Evolutionary conservation across 2,797 vertebrate genomes (phyloP), one percentile per base, ranked within the genome.

Genomic region (Argyrosomus regius): DNA sequence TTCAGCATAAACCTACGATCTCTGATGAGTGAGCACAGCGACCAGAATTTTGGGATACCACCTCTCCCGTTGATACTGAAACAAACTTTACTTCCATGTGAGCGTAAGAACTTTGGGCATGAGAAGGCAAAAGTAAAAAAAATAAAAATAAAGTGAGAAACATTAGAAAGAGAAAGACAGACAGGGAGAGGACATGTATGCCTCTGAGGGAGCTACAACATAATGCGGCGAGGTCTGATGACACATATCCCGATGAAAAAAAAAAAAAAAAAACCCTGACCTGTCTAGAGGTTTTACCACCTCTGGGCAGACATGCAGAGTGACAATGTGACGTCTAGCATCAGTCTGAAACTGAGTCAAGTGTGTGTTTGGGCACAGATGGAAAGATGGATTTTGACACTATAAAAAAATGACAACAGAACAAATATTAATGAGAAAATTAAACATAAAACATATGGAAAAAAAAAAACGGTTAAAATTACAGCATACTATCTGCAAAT

Each of bases 141-240:
- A 66, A 52, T 39, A 39, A 45, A 54, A 10, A 53, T 1, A 20
- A 70, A 3, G 66, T 69, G 71, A 77, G 48, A 77, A 65, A 86
- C 20, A 67, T 59, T 60, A 57, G 52, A 74, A 58, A 78, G 63
- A 71, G 57, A 56, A 39, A 72, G 41, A 49, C 11, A 56, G 68
- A 82, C 46, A 77, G 41, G 80, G 50, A 78, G 64, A 83, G 86
- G 78, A 89, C 81, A 71, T 41, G 54, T 57, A 72, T 83, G 85
- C 75, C 88, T 89, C 53, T 61, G 63, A 82, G 83, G 76, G 56
- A 80, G 62, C 54, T 41, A 43, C 75, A 56, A 24, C 57, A 79
- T 72, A 71, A 48, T 75, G 71, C 75, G 60, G 52, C 14, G 20
- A 77, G 58, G 52, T 80, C 75, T 84, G 61, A 54, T 82, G 80